A percentile compares a stretch with the other conserved stretches of the same genome.
These are phyloP conservation scores for Illadopsis cleaveri DNA, from an alignment of 2,113 vertebrate genomes.

Conservation along the genomic window DNA sequence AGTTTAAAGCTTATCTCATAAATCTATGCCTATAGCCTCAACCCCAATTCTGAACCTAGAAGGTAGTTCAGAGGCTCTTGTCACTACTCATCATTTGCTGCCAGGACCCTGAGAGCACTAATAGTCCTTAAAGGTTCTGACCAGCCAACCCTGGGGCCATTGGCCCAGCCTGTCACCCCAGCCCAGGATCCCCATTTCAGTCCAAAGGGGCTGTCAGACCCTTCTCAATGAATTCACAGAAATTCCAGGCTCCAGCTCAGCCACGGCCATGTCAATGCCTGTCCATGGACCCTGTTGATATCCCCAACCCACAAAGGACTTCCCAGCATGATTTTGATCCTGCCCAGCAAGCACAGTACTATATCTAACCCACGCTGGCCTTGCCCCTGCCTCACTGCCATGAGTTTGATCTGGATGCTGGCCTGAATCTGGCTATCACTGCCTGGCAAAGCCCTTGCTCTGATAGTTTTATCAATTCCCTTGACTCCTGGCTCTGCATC, in stretches of 20 bases:
- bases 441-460: background rate
- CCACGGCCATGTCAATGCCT: background rate
- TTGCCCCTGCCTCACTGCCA: background rate
- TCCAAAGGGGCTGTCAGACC: fast-evolving
- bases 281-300: background rate
- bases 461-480: background rate
- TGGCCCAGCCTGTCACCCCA: background rate
- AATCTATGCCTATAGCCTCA: background rate
- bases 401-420: background rate
- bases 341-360: fast-evolving
- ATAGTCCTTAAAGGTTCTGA: background rate
- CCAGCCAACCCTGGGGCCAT: background rate
- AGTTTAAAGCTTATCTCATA: background rate
- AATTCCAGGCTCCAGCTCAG: background rate
- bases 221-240: background rate
- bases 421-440: background rate
- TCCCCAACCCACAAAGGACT: background rate
- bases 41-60: background rate
- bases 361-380: background rate
- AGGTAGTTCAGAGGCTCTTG: background rate
- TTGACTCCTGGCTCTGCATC: background rate
- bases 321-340: background rate
- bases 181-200: background rate
- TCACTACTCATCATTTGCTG: background rate
- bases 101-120: background rate